These are phyloP conservation scores for Ophonus ardosiacus DNA, from an alignment of 2,888 invertebrate genomes.

Conservation along the genomic window DNA sequence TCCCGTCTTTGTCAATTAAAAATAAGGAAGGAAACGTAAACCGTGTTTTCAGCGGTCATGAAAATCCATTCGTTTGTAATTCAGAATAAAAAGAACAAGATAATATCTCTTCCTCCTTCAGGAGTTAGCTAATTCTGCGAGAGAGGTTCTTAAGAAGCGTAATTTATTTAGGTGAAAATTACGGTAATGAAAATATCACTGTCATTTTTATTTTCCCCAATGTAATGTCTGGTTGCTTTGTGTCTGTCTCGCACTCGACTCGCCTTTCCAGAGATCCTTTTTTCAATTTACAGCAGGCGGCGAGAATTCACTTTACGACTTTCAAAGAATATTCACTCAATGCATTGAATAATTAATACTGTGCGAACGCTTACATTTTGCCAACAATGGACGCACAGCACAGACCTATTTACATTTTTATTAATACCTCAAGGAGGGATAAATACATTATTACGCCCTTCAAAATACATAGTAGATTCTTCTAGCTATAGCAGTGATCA, in stretches of 20 bases:
- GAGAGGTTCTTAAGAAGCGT: slow-evolving; percentile 68
- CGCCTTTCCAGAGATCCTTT: background rate
- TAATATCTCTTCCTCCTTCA: slow-evolving; percentile 19
- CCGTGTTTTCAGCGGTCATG: slow-evolving; percentile 5
- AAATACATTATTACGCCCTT: too few relatives aligned
- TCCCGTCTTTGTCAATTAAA: too few relatives aligned
- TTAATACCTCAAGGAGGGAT: too few relatives aligned
- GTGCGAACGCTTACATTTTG: background rate
- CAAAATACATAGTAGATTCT: too few relatives aligned
- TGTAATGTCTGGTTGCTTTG: slow-evolving; percentile 67
- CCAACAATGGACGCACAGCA: background rate
- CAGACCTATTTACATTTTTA: too few relatives aligned
- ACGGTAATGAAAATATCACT: slow-evolving; percentile 74
- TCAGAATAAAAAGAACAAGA: slow-evolving; percentile 56
- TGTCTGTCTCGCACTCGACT: background rate
- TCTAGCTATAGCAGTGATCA: too few relatives aligned
- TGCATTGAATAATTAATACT: slow-evolving; percentile 44
- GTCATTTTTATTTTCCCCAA: slow-evolving; percentile 71
- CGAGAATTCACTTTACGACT: slow-evolving; percentile 50
- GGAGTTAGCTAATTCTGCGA: slow-evolving; percentile 53
- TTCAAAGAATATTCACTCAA: slow-evolving; percentile 47
- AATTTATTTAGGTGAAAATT: slow-evolving; percentile 72
- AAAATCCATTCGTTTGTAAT: slow-evolving; percentile 52
- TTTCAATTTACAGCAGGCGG: slow-evolving; percentile 32
- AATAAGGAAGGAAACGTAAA: background rate